Percentiles rank a stretch among this genome's conserved stretches.
These are phyloP conservation scores for Dermatemys mawii DNA, from an alignment of 2,113 vertebrate species.

Conservation along the genomic window DNA sequence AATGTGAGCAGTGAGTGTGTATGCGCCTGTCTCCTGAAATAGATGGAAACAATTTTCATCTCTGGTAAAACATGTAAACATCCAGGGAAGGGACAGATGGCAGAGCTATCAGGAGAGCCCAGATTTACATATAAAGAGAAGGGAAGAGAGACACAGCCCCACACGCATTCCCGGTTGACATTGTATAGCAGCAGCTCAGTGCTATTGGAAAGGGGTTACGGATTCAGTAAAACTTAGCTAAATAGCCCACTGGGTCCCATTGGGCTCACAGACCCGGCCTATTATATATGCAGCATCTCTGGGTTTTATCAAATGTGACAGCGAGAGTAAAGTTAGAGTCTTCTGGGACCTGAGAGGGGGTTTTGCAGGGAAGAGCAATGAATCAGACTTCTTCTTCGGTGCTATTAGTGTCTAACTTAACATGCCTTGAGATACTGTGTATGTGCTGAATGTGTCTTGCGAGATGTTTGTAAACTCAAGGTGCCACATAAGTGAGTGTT, in stretches of 20 bases:
- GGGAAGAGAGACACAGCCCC: background rate
- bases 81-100: background rate
- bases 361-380: background rate
- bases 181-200: background rate
- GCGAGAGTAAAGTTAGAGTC: background rate
- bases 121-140: background rate
- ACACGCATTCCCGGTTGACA: background rate
- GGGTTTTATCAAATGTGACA: background rate
- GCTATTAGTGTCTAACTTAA: background rate
- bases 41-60: background rate
- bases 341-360: background rate
- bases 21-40: background rate
- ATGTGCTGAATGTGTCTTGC: rapidly evolving
- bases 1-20: no score
- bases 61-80: background rate
- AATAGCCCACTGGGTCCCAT: background rate
- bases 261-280: background rate
- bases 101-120: background rate
- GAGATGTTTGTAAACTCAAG: background rate
- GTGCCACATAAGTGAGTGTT: background rate
- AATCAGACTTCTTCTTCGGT: background rate
- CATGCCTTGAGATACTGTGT: background rate
- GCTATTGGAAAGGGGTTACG: background rate
- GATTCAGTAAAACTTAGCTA: background rate
- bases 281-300: background rate